A percentile compares a stretch with the other conserved stretches of the same genome.
Conservation (phyloP, 1,140 invertebrate genomes). For the Diachasmimorpha longicaudata region DNA sequence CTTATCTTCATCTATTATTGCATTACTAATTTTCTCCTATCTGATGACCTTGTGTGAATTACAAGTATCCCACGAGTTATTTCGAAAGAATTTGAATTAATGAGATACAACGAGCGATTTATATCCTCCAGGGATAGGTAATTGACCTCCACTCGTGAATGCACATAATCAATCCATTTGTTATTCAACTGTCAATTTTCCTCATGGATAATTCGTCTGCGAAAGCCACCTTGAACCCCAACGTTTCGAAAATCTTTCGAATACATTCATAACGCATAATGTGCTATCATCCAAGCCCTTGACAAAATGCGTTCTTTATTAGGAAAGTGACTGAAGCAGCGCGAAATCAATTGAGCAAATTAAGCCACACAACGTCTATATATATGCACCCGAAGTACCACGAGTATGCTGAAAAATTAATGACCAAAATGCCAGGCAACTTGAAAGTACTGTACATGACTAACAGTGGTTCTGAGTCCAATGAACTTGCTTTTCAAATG, state of each 20-base stretch:
- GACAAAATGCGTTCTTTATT: constrained; percentile 33
- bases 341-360: constrained; percentile 76
- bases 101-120: background rate
- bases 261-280: background rate
- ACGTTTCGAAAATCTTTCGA: background rate
- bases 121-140: background rate
- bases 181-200: background rate
- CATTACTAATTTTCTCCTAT: background rate
- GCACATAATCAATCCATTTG: background rate
- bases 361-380: constrained; percentile 93
- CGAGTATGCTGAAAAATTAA: constrained; percentile 87
- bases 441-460: constrained; percentile 85
- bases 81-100: background rate
- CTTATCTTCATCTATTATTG: no score
- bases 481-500: constrained; percentile 90
- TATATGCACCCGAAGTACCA: constrained; percentile 90
- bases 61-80: background rate
- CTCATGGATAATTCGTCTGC: background rate
- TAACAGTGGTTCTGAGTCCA: constrained; percentile 97
- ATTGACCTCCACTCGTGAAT: background rate
- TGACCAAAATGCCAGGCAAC: constrained; percentile 80
- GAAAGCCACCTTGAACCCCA: background rate
- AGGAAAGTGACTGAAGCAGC: constrained; percentile 81
- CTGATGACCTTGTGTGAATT: background rate
- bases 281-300: background rate